Evolutionary conservation across 2,113 vertebrate genomes (phyloP).

Genomic region (Oreochromis spilurus): DNA sequence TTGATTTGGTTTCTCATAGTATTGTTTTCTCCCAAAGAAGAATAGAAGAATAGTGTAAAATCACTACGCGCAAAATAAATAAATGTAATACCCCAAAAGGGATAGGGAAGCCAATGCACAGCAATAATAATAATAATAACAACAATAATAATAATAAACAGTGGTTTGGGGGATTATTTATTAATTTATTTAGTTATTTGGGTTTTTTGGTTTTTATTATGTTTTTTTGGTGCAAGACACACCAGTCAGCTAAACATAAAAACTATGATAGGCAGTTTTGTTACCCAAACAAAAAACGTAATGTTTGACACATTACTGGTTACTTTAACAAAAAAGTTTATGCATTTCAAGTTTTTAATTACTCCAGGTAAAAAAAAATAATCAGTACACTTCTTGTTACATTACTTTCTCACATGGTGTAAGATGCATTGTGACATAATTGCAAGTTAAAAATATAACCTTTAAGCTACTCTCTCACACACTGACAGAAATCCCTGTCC

Average conservation of each 20-base stretch:
- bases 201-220: not conserved
- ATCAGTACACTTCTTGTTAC: not conserved
- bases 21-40: not conserved
- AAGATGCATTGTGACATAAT: not conserved
- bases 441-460: not conserved
- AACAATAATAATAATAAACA: not conserved
- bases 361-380: not conserved
- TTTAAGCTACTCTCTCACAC: not conserved
- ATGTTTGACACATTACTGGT: not conserved
- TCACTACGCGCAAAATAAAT: not conserved
- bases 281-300: not conserved
- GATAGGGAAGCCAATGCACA: not conserved
- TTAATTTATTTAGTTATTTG: not conserved
- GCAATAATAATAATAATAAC: fast-evolving
- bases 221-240: not conserved
- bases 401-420: not conserved
- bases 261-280: not conserved
- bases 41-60: not conserved
- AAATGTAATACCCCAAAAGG: not conserved
- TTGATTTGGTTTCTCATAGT: not conserved
- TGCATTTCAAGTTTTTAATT: not conserved
- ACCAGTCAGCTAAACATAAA: not conserved
- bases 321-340: not conserved
- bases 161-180: not conserved
- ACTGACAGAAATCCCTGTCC: not conserved